A percentile compares a stretch with the other conserved stretches of the same genome.
phyloP scores from a whole-genome alignment of 2,888 invertebrate species.

The Heliconius ethilla region DNA sequence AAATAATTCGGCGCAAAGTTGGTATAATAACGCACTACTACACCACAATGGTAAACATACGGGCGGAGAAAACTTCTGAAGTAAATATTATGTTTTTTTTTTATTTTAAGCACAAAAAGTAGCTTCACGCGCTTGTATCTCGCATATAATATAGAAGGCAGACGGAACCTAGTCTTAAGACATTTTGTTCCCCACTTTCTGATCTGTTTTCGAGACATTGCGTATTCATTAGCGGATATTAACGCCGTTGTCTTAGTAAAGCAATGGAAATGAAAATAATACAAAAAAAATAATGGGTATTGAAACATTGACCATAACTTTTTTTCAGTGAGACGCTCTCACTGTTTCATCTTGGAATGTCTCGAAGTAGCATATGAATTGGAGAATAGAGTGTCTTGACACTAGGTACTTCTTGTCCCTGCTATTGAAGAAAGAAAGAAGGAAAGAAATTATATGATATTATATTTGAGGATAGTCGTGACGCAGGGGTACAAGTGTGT shows the following conservation, averaged over 20 bases:
- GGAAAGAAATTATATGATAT: background rate
- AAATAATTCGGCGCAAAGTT: constrained; percentile 52
- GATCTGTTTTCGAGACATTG: background rate
- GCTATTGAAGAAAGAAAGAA: background rate
- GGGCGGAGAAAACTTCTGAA: constrained; percentile 37
- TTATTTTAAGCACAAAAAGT: too few relatives aligned
- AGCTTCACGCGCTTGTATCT: too few relatives aligned
- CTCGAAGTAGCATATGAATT: too few relatives aligned
- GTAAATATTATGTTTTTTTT: constrained; percentile 25
- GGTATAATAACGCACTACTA: constrained; percentile 46
- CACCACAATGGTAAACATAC: constrained; percentile 40
- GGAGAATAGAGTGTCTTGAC: background rate
- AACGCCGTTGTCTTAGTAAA: background rate
- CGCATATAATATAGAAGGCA: too few relatives aligned
- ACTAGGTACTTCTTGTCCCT: background rate
- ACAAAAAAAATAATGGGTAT: too few relatives aligned
- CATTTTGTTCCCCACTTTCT: background rate
- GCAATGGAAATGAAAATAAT: background rate
- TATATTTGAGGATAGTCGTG: too few relatives aligned
- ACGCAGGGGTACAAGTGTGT: too few relatives aligned
- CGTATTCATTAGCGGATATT: background rate
- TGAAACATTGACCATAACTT: too few relatives aligned
- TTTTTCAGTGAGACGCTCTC: too few relatives aligned
- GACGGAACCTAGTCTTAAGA: background rate
- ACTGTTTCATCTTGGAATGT: too few relatives aligned